Evolutionary conservation across 2,888 invertebrate genomes (phyloP), one percentile per base, ranked within the genome.

Genomic region (Brenthis ino): DNA sequence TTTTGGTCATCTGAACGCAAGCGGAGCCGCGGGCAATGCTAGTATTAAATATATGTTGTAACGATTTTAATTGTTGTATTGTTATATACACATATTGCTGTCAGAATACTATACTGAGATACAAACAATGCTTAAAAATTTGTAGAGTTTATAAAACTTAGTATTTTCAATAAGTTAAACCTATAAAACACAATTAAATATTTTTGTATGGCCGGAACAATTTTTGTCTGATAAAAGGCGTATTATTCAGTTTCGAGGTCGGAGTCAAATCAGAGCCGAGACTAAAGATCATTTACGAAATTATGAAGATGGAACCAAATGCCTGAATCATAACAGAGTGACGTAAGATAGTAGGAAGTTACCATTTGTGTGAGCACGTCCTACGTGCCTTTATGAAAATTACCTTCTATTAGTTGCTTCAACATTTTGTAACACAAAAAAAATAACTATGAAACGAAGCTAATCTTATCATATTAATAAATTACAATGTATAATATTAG

Each of bases 281-380:
- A 57, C 50, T 70, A 72, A 78, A 82, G 80, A 78, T 73, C 72
- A 76, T 79, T 73, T 75, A 72, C 72, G 80, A 80, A 85, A 82
- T 79, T 76, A 77, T 80, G 80, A 82, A 79, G 85, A 82, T 80
- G 79, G 77, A 77, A 83, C 79, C 78, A 84, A 72, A 79, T 80
- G 82, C 77, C 82, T 90, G 89, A 91, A 84, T 91, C 91, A 89
- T 83, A 80, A 80, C 75, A 81, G 71, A 75, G 82, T 92, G 92
- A 91, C 87, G 92, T 85, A 88, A 91, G 61, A 70, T 82, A 74
- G 80, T 79, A 90, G 92, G 92, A 93, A 92, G 88, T 86, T 77
- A 81, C 85, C 87, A 89, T 86, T 91, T 90, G 85, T 74, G 79
- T 79, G 82, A 79, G 82, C 78, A 72, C 86, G 76, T 76, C 91